Evolutionary conservation across 2,113 vertebrate species (phyloP).

Genomic region (Archilochus colubris): DNA sequence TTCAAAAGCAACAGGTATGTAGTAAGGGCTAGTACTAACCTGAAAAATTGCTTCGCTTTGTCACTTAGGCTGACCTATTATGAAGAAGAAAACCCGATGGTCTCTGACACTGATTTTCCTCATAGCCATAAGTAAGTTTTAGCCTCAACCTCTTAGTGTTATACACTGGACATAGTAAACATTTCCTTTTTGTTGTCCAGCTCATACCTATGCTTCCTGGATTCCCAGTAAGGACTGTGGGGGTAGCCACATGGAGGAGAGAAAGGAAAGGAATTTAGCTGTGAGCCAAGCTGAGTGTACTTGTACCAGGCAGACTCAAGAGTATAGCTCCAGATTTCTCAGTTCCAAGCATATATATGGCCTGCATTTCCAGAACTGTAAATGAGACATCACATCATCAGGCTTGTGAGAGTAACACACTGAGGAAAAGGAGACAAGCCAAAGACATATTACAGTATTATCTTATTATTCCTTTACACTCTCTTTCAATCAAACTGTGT

Average conservation of each 20-base stretch:
- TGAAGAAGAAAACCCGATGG: not conserved
- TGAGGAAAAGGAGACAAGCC: constrained; percentile 39
- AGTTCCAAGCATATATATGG: not conserved
- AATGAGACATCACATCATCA: constrained; percentile 69
- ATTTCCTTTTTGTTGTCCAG: not conserved
- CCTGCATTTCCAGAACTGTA: constrained; percentile 34
- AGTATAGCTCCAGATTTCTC: not conserved
- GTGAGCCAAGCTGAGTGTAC: not conserved
- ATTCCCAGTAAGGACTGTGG: not conserved
- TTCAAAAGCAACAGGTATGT: not conserved
- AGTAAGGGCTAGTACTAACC: not conserved
- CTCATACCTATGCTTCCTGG: not conserved
- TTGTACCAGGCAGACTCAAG: constrained; percentile 13
- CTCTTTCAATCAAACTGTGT: constrained; percentile 32
- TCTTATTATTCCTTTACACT: constrained; percentile 56
- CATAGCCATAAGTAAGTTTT: not conserved
- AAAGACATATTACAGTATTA: constrained; percentile 55
- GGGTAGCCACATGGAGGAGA: not conserved
- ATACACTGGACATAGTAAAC: not conserved
- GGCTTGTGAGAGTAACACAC: constrained; percentile 17
- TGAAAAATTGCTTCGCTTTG: not conserved
- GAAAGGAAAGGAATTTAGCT: not conserved
- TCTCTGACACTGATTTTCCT: not conserved
- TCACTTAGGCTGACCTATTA: not conserved
- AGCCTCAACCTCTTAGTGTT: not conserved